Conservation (phyloP, 2,797 vertebrate species). For the Neostethus bicornis region DNA sequence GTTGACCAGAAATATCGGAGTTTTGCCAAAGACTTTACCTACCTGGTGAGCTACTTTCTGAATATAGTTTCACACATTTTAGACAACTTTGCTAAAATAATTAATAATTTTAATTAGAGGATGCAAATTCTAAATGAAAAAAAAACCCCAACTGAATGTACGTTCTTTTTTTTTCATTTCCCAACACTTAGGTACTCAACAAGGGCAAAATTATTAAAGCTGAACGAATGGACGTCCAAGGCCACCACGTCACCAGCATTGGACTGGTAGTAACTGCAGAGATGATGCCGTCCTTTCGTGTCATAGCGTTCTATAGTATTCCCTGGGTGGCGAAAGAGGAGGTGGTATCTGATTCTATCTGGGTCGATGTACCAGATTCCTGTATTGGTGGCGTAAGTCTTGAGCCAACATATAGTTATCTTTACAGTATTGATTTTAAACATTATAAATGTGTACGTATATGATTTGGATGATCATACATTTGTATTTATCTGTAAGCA, state of each 20-base stretch:
- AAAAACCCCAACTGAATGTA: no score
- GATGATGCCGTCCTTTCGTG: slow-evolving; percentile 81
- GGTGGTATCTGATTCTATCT: slow-evolving; percentile 81
- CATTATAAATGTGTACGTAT: not conserved
- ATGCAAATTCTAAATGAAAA: no score
- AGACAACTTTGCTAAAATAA: not conserved
- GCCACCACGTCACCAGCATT: slow-evolving; percentile 48
- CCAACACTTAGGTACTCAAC: slow-evolving; percentile 70
- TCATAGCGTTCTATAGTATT: slow-evolving; percentile 79
- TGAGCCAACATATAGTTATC: not conserved
- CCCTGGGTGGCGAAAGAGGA: slow-evolving; percentile 48
- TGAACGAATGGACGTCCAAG: slow-evolving; percentile 6
- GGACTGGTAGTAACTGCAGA: slow-evolving; percentile 64
- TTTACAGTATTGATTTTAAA: not conserved
- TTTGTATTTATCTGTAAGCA: not conserved
- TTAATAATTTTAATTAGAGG: no score
- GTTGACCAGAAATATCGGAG: slow-evolving; percentile 13
- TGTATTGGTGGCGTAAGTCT: slow-evolving; percentile 80
- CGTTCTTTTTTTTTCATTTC: no score
- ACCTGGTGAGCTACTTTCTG: slow-evolving; percentile 68
- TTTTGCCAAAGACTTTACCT: slow-evolving; percentile 63
- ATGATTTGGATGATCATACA: no score
- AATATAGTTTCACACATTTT: not conserved
- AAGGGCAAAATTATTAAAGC: slow-evolving; percentile 73
- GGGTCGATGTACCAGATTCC: slow-evolving; percentile 77